Percentiles rank a stretch among this genome's conserved stretches.
Conservation (phyloP, 2,797 vertebrate genomes). For the Microchirus variegatus region DNA sequence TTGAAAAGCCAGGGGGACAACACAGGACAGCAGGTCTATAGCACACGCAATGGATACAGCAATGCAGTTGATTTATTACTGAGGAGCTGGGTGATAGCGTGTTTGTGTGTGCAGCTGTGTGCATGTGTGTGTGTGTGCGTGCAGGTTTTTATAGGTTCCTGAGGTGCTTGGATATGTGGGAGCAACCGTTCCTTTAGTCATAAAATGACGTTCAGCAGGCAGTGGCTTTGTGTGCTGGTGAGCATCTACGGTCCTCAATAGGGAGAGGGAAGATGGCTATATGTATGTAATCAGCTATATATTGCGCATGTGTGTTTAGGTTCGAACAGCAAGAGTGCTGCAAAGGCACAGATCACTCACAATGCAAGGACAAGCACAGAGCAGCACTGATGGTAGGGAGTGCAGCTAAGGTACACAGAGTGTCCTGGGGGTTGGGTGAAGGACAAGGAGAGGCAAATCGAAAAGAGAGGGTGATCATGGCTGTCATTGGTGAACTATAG, state of each 20-base stretch:
- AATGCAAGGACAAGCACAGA: slow-evolving; percentile 69
- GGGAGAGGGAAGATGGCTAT: slow-evolving; percentile 65
- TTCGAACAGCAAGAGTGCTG: slow-evolving; percentile 65
- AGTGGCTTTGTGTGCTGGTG: slow-evolving; percentile 65
- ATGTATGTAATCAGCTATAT: slow-evolving; percentile 68
- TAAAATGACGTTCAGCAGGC: slow-evolving; percentile 79
- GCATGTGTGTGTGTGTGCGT: slow-evolving; percentile 37
- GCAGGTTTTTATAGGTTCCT: slow-evolving; percentile 71
- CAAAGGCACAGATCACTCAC: slow-evolving; percentile 62
- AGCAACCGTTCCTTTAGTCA: slow-evolving; percentile 73
- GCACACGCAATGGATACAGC: slow-evolving; percentile 68
- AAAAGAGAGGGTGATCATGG: slow-evolving; percentile 63
- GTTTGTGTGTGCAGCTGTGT: slow-evolving; percentile 41
- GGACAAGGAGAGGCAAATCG: slow-evolving; percentile 47
- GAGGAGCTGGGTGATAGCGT: slow-evolving; percentile 67
- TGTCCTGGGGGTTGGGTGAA: slow-evolving; percentile 69
- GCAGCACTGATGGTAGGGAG: slow-evolving; percentile 64
- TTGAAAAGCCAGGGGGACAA: slow-evolving; percentile 73
- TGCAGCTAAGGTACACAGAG: slow-evolving; percentile 70
- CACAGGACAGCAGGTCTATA: slow-evolving; percentile 73
- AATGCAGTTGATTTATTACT: slow-evolving; percentile 79
- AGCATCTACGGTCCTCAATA: slow-evolving; percentile 66
- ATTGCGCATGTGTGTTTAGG: slow-evolving; percentile 58
- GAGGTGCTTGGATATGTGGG: slow-evolving; percentile 55
- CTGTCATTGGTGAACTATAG: slow-evolving; percentile 79